Percentiles rank a stretch among this genome's conserved stretches.
Evolutionary conservation across 1,140 invertebrate species (phyloP).

Genomic region (Oscheius sp.): DNA sequence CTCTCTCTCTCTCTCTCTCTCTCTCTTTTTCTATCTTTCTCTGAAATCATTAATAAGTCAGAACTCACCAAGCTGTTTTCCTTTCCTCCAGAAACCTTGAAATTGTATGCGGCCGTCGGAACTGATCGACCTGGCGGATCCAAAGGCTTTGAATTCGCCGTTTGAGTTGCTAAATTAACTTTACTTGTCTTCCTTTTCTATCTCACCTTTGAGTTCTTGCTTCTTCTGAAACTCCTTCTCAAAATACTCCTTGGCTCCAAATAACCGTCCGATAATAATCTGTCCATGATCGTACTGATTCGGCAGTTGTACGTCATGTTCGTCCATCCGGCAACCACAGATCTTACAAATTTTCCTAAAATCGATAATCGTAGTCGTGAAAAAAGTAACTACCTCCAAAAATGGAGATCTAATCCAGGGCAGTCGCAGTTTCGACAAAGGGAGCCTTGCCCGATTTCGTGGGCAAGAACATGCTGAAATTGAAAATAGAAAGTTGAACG

Average conservation of each 20-base stretch:
- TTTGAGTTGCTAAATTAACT: conserved; percentile 4
- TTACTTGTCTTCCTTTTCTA: conserved; percentile 7
- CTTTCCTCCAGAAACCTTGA: conserved; percentile 2
- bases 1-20: not conserved
- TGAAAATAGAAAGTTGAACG: too few relatives aligned
- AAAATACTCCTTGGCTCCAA: conserved; percentile 31
- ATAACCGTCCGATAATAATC: conserved; percentile 35
- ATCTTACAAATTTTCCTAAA: conserved; percentile 32
- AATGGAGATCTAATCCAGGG: conserved; percentile 31
- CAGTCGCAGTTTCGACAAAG: conserved; percentile 29
- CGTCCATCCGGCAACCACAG: conserved; percentile 36
- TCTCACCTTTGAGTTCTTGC: not conserved
- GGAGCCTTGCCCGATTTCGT: conserved; percentile 37
- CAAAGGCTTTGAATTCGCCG: not conserved
- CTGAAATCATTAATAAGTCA: not conserved
- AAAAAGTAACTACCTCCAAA: conserved; percentile 29
- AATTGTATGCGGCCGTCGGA: conserved; percentile 22
- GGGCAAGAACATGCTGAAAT: conserved; percentile 29
- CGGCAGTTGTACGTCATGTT: conserved; percentile 35
- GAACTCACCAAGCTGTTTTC: conserved; percentile 2
- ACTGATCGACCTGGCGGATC: conserved; percentile 6
- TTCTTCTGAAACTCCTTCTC: conserved; percentile 6
- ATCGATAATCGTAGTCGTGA: not conserved
- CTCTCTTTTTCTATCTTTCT: too few relatives aligned
- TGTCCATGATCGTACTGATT: conserved; percentile 33